Evolutionary conservation across 2,797 vertebrate species (phyloP).

Genomic region (Chelon labrosus): DNA sequence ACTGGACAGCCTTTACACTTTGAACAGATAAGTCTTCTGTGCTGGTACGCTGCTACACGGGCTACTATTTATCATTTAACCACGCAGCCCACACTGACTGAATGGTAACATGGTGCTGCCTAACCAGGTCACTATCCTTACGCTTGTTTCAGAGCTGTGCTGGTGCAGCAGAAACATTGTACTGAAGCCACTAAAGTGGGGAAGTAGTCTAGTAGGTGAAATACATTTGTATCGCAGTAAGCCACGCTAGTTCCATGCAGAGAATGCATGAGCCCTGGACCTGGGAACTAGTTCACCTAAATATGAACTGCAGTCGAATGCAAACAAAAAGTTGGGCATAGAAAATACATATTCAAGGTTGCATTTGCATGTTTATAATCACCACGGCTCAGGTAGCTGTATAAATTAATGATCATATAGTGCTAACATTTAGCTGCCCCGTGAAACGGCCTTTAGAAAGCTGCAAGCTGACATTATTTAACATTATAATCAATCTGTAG

Average conservation of each 20-base stretch:
- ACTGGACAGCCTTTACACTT: conserved; percentile 62
- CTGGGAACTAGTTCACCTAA: neutral
- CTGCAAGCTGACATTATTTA: too few species aligned
- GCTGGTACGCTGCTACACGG: conserved; percentile 1
- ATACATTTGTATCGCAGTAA: neutral
- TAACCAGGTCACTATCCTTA: conserved; percentile 6
- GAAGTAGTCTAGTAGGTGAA: neutral
- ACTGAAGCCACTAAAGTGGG: conserved; percentile 1
- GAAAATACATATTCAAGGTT: too few species aligned
- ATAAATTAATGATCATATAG: neutral
- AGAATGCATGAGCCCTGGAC: neutral
- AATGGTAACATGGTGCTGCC: conserved; percentile 21
- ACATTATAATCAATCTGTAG: too few species aligned
- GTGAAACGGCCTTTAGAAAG: too few species aligned
- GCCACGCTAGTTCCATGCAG: neutral
- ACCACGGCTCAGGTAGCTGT: neutral
- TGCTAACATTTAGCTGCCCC: neutral
- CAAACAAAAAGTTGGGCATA: too few species aligned
- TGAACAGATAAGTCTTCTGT: conserved; percentile 48
- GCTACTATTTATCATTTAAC: conserved; percentile 58
- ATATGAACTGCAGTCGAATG: neutral
- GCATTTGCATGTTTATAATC: neutral
- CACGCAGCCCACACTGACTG: conserved; percentile 35
- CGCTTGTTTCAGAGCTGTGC: conserved; percentile 6
- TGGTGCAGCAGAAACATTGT: conserved; percentile 16